These are phyloP conservation scores for Enteromius treurensis DNA, from an alignment of 2,797 vertebrate genomes.

Conservation along the genomic window DNA sequence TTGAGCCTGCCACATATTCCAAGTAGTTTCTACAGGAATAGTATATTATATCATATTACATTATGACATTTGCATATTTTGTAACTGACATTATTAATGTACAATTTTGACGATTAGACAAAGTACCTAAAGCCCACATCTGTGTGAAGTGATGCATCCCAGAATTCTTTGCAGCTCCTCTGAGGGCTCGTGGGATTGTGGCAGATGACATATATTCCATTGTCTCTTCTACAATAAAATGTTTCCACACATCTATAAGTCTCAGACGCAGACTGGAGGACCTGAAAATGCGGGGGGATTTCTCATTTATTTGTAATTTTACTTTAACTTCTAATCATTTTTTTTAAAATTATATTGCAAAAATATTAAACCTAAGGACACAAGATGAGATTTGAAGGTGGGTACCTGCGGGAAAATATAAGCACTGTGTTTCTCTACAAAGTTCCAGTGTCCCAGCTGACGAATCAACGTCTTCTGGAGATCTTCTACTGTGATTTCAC, in stretches of 20 bases:
- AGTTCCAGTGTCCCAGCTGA: conserved; percentile 84
- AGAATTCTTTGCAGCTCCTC: conserved; percentile 76
- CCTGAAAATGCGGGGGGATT: conserved; percentile 69
- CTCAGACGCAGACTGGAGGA: conserved; percentile 81
- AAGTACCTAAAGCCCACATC: conserved; percentile 90
- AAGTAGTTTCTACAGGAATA: conserved; percentile 82
- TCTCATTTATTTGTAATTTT: neutral
- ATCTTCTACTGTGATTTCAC: conserved; percentile 69
- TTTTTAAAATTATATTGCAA: neutral
- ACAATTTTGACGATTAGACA: neutral
- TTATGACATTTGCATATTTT: neutral
- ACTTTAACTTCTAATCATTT: neutral
- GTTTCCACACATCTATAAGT: conserved; percentile 84
- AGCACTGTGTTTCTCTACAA: conserved; percentile 82
- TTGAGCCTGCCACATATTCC: conserved; percentile 81
- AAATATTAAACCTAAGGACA: neutral
- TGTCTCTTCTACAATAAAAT: conserved; percentile 81
- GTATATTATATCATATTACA: neutral
- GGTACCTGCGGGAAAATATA: conserved; percentile 86
- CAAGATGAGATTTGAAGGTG: neutral
- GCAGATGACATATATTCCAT: conserved; percentile 83
- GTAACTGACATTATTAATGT: neutral
- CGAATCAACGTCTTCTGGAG: conserved; percentile 80
- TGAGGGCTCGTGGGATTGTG: conserved; percentile 87
- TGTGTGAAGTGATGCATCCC: conserved; percentile 85